phyloP scores from a whole-genome alignment of 2,888 invertebrate genomes.

The Drosophila koepferae region DNA sequence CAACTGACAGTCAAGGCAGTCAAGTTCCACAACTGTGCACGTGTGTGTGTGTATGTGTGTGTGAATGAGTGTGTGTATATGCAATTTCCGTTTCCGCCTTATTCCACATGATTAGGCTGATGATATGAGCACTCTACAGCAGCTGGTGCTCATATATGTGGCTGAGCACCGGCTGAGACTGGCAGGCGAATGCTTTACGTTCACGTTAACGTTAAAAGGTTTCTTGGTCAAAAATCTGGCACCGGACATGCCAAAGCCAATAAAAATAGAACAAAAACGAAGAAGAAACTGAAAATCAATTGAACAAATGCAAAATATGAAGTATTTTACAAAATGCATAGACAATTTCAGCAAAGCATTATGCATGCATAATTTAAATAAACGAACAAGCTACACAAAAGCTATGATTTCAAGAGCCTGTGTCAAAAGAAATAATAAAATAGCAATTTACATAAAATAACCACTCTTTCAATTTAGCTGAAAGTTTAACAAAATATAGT shows the following conservation, averaged over 20 bases:
- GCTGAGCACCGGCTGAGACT: slow-evolving; percentile 7
- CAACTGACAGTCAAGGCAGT: slow-evolving; percentile 23
- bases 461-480: neutral
- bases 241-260: neutral
- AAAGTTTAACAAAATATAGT: neutral
- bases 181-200: slow-evolving; percentile 7
- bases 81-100: slow-evolving; percentile 74
- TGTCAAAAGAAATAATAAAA: neutral
- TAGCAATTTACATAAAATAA: neutral
- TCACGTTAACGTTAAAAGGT: neutral
- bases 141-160: slow-evolving; percentile 37
- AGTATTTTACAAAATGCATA: neutral
- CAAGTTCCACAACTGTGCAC: slow-evolving; percentile 3
- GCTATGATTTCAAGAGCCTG: neutral
- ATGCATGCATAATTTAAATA: neutral
- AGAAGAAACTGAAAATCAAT: slow-evolving; percentile 13
- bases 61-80: slow-evolving; percentile 39
- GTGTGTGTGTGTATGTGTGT: neutral
- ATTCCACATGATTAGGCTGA: slow-evolving; percentile 78
- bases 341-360: neutral
- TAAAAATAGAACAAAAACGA: neutral
- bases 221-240: slow-evolving; percentile 13
- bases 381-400: neutral
- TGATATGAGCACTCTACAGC: slow-evolving; percentile 53
- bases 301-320: slow-evolving; percentile 19